phyloP scores from a whole-genome alignment of 2,113 vertebrate genomes.

The Phasianus colchicus region DNA sequence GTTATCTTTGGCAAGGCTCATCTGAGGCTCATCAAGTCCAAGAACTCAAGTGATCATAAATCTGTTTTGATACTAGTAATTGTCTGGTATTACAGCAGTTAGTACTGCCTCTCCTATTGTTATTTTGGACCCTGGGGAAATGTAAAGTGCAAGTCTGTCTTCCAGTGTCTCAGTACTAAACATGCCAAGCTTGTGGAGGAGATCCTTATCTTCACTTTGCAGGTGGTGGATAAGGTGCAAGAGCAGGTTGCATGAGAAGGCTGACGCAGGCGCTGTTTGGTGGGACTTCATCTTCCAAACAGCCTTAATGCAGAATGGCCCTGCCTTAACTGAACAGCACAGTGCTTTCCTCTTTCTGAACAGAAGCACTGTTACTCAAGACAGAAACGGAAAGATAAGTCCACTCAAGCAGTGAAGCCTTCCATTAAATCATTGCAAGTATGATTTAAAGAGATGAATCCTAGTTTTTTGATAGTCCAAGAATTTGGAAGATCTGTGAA shows the following conservation, averaged over 20 bases:
- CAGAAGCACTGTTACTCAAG: not conserved
- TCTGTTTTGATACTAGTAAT: conserved; percentile 19
- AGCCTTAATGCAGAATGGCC: not conserved
- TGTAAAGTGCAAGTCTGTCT: not conserved
- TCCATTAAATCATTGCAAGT: not conserved
- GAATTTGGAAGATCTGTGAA: not conserved
- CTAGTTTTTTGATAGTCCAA: not conserved
- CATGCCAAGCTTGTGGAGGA: not conserved
- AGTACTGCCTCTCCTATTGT: not conserved
- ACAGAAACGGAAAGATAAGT: not conserved
- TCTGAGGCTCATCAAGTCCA: not conserved
- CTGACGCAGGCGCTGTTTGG: not conserved
- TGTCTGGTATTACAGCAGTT: not conserved
- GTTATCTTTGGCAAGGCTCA: conserved; percentile 18
- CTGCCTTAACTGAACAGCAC: fast-evolving
- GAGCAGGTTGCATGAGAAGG: not conserved
- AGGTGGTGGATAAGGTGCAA: not conserved
- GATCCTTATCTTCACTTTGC: not conserved
- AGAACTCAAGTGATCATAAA: not conserved
- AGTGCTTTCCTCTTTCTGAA: not conserved
- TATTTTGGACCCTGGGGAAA: conserved; percentile 35
- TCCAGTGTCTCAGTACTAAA: not conserved
- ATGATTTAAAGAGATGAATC: not conserved
- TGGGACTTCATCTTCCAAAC: not conserved
- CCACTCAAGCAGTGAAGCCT: not conserved